Base-by-base conservation (phyloP, 2,888 invertebrate species). In the Seira musarum region DNA sequence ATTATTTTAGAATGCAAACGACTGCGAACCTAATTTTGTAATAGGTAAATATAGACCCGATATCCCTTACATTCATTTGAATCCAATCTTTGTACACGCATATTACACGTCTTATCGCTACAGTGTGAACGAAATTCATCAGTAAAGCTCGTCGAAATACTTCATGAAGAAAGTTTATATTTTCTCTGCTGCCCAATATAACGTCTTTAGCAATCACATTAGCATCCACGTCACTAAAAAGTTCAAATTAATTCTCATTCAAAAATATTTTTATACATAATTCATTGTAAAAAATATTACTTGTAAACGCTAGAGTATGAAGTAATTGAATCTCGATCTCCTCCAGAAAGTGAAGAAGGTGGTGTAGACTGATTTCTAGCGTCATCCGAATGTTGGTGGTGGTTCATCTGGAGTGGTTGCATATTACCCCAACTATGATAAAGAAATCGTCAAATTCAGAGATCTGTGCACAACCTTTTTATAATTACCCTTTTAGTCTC, bases 31-130 rank as follows among this genome's bases (percentile, higher is more conserved):
- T n/a, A n/a, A n/a, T n/a, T n/a, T n/a, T n/a, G n/a, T n/a, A n/a
- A n/a, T n/a, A n/a, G n/a, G n/a, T n/a, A n/a, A n/a, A n/a, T n/a
- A n/a, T n/a, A n/a, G 6, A 66, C 6, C n/a, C 64, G 24, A 24
- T 35, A 19, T 22, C 5, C 89, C 91, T 89, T 87, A 93, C 93
- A 88, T 93, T 95, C 90, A 94, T 93, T 88, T 96, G 96, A 90
- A 98, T 97, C 94, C 98, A 95, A 89, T 98, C 97, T 89, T 96
- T 95, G 89, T 98, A 98, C 2, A 97, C 94, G 61, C 94, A 93
- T 86, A 98, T 96, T 60, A 97, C 96, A 87, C 95, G 93, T 65
- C 96, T 91, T 81, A 96, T 94, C 3, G 97, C 96, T 82, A 94
- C 93, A 15, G 96, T 94, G 89, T 97, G 96, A 1, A 93, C 92